Base-by-base conservation (phyloP, 2,797 vertebrate genomes). In the Melanotaenia nigrans region DNA sequence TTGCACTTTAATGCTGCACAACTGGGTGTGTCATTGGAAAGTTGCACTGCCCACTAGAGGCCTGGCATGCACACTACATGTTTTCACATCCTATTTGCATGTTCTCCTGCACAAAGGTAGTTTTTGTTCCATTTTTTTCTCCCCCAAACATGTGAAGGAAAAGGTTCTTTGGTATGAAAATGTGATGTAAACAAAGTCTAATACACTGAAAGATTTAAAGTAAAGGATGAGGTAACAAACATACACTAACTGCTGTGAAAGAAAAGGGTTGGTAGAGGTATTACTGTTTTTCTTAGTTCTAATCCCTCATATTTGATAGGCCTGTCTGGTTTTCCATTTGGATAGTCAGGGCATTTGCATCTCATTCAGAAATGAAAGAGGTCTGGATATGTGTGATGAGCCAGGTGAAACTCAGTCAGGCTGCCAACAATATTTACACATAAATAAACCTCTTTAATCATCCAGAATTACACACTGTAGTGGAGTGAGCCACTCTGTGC, bases 381-480 rank as follows among this genome's bases (percentile, higher is more conserved):
- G 83, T 89, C 73, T 79, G 85, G 79, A 87, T 87, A 89, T 81
- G 75, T 81, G 74, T 68, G 78, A 84, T 74, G 84, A 85, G 85
- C 85, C 87, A 84, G 85, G 86, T 88, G 79, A 89, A 90, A 85
- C 73, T 85, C 86, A 83, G 85, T 87, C 18, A 36, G 51, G 57
- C 62, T 76, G 82, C 81, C 79, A 80, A 83, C 83, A 89, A 89
- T 83, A 89, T 91, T 86, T 89, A 85, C 84, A 90, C 75, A 81
- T 80, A 83, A 86, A 84, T 81, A 88, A 91, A 89, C 77, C 84
- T 82, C 80, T 88, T 92, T 87, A 92, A 91, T 92, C 83, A 79
- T 85, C 74, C 78, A 78, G 71, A 87, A 90, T 89, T 87, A 87
- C 83, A 77, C 77, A 83, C 67, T 67, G 66, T 85, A 84, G 82